A percentile compares a stretch with the other conserved stretches of the same genome.
These are phyloP conservation scores for Melanophora roralis DNA, from an alignment of 2,888 invertebrate species.

Conservation along the genomic window DNA sequence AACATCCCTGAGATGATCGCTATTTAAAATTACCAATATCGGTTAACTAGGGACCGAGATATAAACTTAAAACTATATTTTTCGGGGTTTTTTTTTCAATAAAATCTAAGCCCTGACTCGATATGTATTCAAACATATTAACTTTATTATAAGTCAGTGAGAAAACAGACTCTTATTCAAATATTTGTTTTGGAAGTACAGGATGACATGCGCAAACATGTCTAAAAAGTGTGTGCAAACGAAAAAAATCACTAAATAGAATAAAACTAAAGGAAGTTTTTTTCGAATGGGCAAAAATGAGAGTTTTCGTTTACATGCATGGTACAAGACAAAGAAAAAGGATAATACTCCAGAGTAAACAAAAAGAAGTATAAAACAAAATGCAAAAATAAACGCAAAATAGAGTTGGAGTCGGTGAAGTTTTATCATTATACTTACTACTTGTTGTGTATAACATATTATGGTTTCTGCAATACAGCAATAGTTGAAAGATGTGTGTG, in stretches of 20 bases:
- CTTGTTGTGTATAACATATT: conserved; percentile 48
- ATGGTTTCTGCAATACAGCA: background rate
- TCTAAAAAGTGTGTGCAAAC: conserved; percentile 7
- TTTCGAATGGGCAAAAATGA: conserved; percentile 23
- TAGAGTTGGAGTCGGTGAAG: conserved; percentile 9
- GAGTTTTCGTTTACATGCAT: background rate
- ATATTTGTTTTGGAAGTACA: no score
- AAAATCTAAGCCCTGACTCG: no score
- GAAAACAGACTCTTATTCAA: no score
- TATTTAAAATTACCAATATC: no score
- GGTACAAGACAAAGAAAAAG: conserved; percentile 23
- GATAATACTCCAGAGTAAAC: background rate
- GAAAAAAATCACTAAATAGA: conserved; percentile 1
- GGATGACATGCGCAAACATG: conserved; percentile 51
- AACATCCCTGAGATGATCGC: no score
- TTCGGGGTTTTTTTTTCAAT: no score
- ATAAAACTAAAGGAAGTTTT: conserved; percentile 32
- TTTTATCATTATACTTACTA: conserved; percentile 35
- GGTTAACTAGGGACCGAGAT: no score
- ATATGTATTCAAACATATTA: no score
- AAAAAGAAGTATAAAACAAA: background rate
- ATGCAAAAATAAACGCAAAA: background rate
- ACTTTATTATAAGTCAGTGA: no score
- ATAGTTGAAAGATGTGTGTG: background rate
- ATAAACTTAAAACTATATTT: no score